Evolutionary conservation across 2,797 vertebrate species (phyloP), one percentile per base, ranked within the genome.

Genomic region (Tolypeutes matacus): DNA sequence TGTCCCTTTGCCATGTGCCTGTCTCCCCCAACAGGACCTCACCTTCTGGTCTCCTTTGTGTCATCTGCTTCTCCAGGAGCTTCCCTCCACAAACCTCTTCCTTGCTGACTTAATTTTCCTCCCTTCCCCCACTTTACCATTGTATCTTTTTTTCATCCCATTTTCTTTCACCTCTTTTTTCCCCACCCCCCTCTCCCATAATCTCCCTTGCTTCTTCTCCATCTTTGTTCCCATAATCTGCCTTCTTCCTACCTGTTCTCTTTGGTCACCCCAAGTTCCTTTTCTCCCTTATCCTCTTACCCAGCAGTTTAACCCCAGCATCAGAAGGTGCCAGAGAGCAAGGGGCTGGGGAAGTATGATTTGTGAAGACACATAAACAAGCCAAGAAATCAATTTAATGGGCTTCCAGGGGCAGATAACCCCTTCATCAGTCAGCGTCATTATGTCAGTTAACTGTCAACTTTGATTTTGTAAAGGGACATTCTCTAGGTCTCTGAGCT

Each of bases 361-460:
- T 95, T 94, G 80, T 89, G 91, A 95, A 89, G 88, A 86, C 92
- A 86, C 64, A 95, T 83, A 91, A 97, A 97, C 84, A 97, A 96
- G 94, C 96, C 94, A 96, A 97, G 92, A 97, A 97, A 95, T 96
- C 96, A 97, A 96, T 95, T 67, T 94, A 95, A 94, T 95, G 83
- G 91, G 94, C 83, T 97, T 96, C 84, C 75, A 89, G 94, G 93
- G 94, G 72, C 87, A 60, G 96, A 91, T 86, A 95, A 95, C 95
- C 70, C 93, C 94, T 93, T 93, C 91, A 93, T 94, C 95, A 56
- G 42, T 76, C 91, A 88, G 84, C 67, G 92, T 86, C 91, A 89
- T 93, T 92, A 96, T 94, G 95, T 96, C 93, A 80, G 82, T 82
- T 86, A 95, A 95, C 95, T 95, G 93, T 96, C 97, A 96, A 96